Conservation (phyloP, 2,113 vertebrate species). For the Plecturocebus donacophilus region DNA sequence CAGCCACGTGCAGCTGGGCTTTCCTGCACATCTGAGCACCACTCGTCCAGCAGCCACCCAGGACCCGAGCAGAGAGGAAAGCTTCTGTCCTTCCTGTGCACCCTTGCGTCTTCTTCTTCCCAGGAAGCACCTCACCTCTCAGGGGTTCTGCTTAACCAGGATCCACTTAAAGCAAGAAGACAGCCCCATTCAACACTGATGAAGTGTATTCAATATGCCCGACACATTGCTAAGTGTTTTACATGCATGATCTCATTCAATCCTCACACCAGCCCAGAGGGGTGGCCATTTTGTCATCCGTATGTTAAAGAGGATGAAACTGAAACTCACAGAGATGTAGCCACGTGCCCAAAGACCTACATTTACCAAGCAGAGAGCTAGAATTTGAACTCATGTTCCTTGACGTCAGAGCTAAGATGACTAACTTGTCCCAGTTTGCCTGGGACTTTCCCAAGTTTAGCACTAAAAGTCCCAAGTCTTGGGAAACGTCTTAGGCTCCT, state of each 20-base stretch:
- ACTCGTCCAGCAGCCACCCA: not conserved
- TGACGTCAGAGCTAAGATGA: fast-evolving
- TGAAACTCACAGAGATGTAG: not conserved
- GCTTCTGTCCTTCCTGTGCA: fast-evolving
- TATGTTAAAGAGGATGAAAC: not conserved
- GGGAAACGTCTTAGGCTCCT: not conserved
- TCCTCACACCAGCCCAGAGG: not conserved
- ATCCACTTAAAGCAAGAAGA: not conserved
- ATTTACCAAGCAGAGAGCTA: fast-evolving
- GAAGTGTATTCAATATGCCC: fast-evolving
- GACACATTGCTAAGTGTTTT: fast-evolving
- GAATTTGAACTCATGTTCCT: fast-evolving
- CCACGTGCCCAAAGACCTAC: not conserved
- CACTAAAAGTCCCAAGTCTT: fast-evolving
- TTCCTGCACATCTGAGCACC: not conserved
- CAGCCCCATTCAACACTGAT: fast-evolving
- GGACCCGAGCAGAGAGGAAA: not conserved
- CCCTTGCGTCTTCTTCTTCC: not conserved
- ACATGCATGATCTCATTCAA: fast-evolving
- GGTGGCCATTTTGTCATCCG: not conserved
- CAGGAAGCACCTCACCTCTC: not conserved
- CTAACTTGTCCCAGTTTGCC: not conserved
- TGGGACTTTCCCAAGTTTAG: too few species aligned
- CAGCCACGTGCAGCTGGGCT: not conserved
- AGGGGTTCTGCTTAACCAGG: not conserved